Evolutionary conservation across 2,888 invertebrate species (phyloP).

Genomic region (Thymelicus sylvestris): DNA sequence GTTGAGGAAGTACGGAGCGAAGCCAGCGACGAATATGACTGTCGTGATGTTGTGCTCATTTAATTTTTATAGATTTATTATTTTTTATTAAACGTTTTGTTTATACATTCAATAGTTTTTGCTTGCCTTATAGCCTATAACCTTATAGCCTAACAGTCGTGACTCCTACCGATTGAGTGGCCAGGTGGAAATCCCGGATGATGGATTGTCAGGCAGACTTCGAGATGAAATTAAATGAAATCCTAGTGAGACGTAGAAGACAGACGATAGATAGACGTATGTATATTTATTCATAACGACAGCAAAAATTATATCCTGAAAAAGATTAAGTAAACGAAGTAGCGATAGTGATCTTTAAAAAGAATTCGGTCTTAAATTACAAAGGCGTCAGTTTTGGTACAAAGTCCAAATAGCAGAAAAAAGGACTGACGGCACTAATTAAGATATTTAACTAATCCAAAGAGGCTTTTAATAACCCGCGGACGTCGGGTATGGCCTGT

Average conservation of each 20-base stretch:
- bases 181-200: too few relatives aligned
- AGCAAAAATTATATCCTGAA: not conserved
- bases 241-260: too few relatives aligned
- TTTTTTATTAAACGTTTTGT: constrained; percentile 21
- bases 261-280: too few relatives aligned
- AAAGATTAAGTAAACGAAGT: not conserved
- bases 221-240: too few relatives aligned
- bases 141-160: too few relatives aligned
- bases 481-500: not conserved
- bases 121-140: not conserved
- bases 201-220: too few relatives aligned
- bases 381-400: constrained; percentile 42
- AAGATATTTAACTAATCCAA: constrained; percentile 16
- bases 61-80: constrained; percentile 35
- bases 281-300: too few relatives aligned
- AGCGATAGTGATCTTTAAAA: not conserved
- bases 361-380: constrained; percentile 14
- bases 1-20: constrained; percentile 61
- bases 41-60: constrained; percentile 45
- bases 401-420: constrained; percentile 41
- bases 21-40: constrained; percentile 47
- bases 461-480: not conserved
- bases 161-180: too few relatives aligned
- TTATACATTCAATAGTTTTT: not conserved
- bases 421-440: constrained; percentile 23